These are phyloP conservation scores for Thinocorus orbignyianus DNA, from an alignment of 2,113 vertebrate species.

Conservation along the genomic window DNA sequence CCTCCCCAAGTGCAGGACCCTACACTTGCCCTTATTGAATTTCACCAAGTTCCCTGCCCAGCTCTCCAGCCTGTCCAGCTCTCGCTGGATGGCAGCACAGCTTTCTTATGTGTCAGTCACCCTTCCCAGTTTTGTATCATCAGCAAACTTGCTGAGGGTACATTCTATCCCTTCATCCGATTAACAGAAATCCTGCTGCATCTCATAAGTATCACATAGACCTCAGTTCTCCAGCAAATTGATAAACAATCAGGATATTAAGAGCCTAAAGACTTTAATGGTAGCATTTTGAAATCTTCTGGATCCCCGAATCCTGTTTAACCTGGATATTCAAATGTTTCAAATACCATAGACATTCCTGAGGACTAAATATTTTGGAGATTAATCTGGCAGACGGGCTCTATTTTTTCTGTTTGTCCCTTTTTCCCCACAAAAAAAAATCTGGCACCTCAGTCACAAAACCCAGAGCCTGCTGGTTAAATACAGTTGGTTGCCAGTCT, in stretches of 20 bases:
- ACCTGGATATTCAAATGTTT: not conserved
- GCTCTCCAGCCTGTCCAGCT: no score
- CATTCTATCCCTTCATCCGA: not conserved
- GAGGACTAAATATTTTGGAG: not conserved
- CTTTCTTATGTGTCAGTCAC: no score
- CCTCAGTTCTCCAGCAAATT: not conserved
- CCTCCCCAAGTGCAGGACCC: no score
- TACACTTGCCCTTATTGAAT: no score
- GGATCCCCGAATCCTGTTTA: not conserved
- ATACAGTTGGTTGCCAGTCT: fast-evolving
- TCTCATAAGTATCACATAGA: not conserved
- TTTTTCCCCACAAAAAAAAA: not conserved
- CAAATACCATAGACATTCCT: not conserved
- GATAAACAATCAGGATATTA: not conserved
- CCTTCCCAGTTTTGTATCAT: no score
- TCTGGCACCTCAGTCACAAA: not conserved
- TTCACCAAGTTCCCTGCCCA: no score
- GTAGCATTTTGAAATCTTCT: not conserved
- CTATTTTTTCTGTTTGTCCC: not conserved
- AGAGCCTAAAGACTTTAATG: not conserved
- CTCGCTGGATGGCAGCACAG: no score
- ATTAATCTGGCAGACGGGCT: not conserved
- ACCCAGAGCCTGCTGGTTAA: not conserved
- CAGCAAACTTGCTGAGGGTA: no score
- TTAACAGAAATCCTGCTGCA: not conserved